A percentile compares a stretch with the other conserved stretches of the same genome.
Conservation (phyloP, 1,140 invertebrate species). For the Aradophagus sp. region DNA sequence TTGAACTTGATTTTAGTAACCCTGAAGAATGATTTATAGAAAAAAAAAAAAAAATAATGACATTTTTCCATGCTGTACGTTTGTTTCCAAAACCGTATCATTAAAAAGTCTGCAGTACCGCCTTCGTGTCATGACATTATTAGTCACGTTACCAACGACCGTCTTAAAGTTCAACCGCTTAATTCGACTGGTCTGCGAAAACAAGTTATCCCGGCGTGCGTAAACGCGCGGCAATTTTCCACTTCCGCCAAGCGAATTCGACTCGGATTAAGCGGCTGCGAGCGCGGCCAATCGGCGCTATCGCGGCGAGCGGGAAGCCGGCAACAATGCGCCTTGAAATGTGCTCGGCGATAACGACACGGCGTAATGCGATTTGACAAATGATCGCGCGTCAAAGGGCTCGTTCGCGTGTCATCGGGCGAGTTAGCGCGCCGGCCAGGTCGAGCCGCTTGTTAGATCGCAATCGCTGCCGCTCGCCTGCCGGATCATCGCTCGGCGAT, state of each 20-base stretch:
- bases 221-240: constrained; percentile 16
- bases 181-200: too few relatives aligned
- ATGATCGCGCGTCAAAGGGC: constrained; percentile 48
- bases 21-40: too few relatives aligned
- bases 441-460: constrained; percentile 43
- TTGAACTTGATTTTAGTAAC: too few relatives aligned
- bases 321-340: constrained; percentile 45
- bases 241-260: constrained; percentile 31
- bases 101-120: too few relatives aligned
- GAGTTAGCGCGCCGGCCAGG: constrained; percentile 34
- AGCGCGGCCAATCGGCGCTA: too few relatives aligned
- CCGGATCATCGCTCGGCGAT: constrained; percentile 21
- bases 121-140: too few relatives aligned
- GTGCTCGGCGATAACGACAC: constrained; percentile 41
- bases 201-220: too few relatives aligned
- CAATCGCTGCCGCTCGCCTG: constrained; percentile 32
- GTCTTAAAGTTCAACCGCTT: too few relatives aligned
- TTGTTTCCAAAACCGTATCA: too few relatives aligned
- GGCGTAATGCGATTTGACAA: constrained; percentile 50
- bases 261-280: constrained; percentile 11
- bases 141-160: too few relatives aligned
- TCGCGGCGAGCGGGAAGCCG: constrained; percentile 27
- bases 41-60: too few relatives aligned
- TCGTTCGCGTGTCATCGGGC: constrained; percentile 43
- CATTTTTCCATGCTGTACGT: too few relatives aligned